Conservation (phyloP, 1,140 invertebrate genomes). For the Ericerus pela region DNA sequence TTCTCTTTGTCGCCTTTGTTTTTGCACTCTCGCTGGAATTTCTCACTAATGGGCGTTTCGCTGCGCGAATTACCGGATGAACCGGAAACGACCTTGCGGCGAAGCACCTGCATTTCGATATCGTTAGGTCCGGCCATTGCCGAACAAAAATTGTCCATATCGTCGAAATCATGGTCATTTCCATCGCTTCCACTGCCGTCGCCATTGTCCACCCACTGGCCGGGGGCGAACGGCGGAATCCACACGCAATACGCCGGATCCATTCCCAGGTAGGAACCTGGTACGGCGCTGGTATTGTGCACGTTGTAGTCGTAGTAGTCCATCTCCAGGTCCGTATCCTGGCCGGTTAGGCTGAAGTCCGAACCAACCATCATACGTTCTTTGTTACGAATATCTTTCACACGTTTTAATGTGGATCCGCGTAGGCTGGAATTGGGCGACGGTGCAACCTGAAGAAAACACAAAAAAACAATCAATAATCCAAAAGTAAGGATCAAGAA, state of each 20-base stretch:
- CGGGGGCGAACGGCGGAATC: constrained; percentile 51
- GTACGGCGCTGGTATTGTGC: constrained; percentile 56
- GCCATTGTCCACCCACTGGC: not conserved
- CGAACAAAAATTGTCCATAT: no score
- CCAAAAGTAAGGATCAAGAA: not conserved
- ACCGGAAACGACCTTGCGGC: not conserved
- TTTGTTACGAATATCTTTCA: constrained; percentile 57
- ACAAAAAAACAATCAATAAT: not conserved
- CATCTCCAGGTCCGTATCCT: constrained; percentile 56
- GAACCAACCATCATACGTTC: constrained; percentile 52
- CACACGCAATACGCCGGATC: constrained; percentile 72
- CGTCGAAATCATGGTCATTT: no score
- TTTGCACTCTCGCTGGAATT: constrained; percentile 1
- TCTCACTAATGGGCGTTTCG: not conserved
- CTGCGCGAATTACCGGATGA: not conserved
- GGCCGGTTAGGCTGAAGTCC: constrained; percentile 51
- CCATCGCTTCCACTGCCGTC: not conserved
- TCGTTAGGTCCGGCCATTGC: not conserved
- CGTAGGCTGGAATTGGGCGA: constrained; percentile 39
- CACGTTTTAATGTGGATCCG: constrained; percentile 49
- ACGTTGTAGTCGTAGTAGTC: constrained; percentile 84
- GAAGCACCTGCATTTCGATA: not conserved
- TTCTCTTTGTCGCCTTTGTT: not conserved
- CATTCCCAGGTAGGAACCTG: constrained; percentile 67
- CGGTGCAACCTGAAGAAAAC: constrained; percentile 34